Percentiles rank a stretch among this genome's conserved stretches.
phyloP scores from a whole-genome alignment of 2,113 vertebrate genomes.

The Megaleporinus macrocephalus region DNA sequence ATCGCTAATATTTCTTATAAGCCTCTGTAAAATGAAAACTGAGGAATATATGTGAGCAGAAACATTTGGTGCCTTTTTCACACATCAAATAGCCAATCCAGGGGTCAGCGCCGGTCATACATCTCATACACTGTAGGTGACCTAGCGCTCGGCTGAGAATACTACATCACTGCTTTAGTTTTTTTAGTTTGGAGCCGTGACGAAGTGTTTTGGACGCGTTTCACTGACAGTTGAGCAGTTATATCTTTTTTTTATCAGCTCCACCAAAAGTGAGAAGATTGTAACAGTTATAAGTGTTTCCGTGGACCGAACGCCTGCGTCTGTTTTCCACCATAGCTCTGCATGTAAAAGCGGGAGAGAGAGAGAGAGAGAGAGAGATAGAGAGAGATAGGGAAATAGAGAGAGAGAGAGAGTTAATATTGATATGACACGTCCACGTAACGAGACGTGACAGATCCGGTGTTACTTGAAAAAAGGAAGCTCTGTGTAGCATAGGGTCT shows the following conservation, averaged over 20 bases:
- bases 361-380: not conserved
- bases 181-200: not conserved
- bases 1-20: no score
- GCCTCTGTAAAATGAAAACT: not conserved
- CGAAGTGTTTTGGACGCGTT: not conserved
- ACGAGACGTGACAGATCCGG: slow-evolving; percentile 40
- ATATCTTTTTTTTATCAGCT: slow-evolving; percentile 27
- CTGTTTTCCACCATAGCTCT: not conserved
- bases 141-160: not conserved
- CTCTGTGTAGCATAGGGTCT: not conserved
- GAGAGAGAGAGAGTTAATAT: slow-evolving; percentile 33
- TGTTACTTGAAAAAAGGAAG: slow-evolving; percentile 44
- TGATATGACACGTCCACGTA: slow-evolving; percentile 40
- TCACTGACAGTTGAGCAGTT: slow-evolving; percentile 15
- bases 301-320: not conserved
- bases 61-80: not conserved
- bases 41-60: not conserved
- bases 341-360: slow-evolving; percentile 22
- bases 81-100: not conserved
- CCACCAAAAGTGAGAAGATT: slow-evolving; percentile 30
- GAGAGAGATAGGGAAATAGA: slow-evolving; percentile 1
- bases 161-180: not conserved
- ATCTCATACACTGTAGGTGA: not conserved
- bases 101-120: not conserved
- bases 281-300: slow-evolving; percentile 13